phyloP scores from a whole-genome alignment of 2,888 invertebrate species.

The Tubiluchus corallicola region DNA sequence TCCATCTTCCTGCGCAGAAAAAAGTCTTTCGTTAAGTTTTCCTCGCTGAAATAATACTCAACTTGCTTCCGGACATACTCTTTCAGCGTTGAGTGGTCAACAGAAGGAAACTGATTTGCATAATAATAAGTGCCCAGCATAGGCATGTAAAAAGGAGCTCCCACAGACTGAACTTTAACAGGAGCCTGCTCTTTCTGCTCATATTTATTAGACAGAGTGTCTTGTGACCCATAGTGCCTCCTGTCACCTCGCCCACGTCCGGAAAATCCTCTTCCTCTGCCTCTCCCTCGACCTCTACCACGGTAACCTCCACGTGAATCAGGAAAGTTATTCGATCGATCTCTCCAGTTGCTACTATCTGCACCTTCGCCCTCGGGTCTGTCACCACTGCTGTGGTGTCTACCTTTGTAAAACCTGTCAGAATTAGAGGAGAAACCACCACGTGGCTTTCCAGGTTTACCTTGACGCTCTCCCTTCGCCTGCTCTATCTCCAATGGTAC shows the following conservation, averaged over 20 bases:
- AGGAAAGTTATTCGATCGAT: slow-evolving; percentile 18
- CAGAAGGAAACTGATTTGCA: slow-evolving; percentile 16
- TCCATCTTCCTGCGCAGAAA: slow-evolving; percentile 95
- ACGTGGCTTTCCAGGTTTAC: background rate
- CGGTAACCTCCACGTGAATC: slow-evolving; percentile 2
- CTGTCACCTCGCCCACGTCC: slow-evolving; percentile 33
- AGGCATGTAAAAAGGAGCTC: no score
- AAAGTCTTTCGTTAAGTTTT: slow-evolving; percentile 84
- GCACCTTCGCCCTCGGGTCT: slow-evolving; percentile 15
- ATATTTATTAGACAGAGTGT: no score
- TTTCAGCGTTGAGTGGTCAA: slow-evolving; percentile 46
- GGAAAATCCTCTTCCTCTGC: slow-evolving; percentile 33
- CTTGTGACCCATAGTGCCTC: no score
- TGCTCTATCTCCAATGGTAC: slow-evolving; percentile 72
- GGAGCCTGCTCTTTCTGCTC: no score
- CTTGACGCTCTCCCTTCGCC: slow-evolving; percentile 32
- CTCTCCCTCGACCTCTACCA: slow-evolving; percentile 29
- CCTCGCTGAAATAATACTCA: slow-evolving; percentile 96
- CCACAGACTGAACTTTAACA: no score
- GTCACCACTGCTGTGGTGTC: slow-evolving; percentile 41
- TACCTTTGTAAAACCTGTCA: slow-evolving; percentile 10
- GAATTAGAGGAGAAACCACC: slow-evolving; percentile 2
- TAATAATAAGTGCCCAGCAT: background rate
- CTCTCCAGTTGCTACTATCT: slow-evolving; percentile 21
- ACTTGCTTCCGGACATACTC: slow-evolving; percentile 75